Evolutionary conservation across 2,888 invertebrate species (phyloP), one percentile per base, ranked within the genome.

Genomic region (Rhamphomyia laevipes): DNA sequence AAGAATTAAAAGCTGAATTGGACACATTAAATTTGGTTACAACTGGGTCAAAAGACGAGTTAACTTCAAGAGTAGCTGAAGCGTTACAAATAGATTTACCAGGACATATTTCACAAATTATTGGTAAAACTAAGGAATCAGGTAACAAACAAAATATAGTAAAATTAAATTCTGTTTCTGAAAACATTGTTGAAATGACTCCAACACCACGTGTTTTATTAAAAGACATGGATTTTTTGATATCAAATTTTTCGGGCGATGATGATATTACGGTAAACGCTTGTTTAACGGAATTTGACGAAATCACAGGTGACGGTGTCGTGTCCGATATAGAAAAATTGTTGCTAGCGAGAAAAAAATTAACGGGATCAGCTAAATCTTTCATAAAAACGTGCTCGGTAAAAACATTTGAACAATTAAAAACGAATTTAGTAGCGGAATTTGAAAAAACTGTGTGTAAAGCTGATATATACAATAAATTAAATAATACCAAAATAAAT

Each of bases 381-480:
- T 42, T 41, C 31, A 33, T 41, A 13, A 47, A 30, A 42, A 42
- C 41, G 31, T n/a, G 21, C 6, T 18, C 30, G 27, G 41, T 4
- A 16, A 18, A 40, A 40, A 6, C 5, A 3, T 17, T 40, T 4
- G 16, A 4, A 11, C 2, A 47, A 42, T 4, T 40, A 12, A 47
- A 47, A 47, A 31, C 35, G 1, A 5, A 33, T 4, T 33, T 41
- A 16, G 12, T 4, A 13, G 13, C 12, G 2, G 41, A 47, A 47
- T 47, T 41, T 18, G n/a, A 18, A 42, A 41, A 41, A 38, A 13
- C n/a, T 2, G 17, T 42, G 18, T 47, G 47, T 17, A 42, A 42
- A 33, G 51, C 53, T 4, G 51, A 51, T 16, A 15, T 53, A 1
- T 51, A 53, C 17, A 33, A 18, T 11, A 15, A 49, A 45, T 43